Evolutionary conservation across 1,140 invertebrate species (phyloP).

Genomic region (Papilio helenus): DNA sequence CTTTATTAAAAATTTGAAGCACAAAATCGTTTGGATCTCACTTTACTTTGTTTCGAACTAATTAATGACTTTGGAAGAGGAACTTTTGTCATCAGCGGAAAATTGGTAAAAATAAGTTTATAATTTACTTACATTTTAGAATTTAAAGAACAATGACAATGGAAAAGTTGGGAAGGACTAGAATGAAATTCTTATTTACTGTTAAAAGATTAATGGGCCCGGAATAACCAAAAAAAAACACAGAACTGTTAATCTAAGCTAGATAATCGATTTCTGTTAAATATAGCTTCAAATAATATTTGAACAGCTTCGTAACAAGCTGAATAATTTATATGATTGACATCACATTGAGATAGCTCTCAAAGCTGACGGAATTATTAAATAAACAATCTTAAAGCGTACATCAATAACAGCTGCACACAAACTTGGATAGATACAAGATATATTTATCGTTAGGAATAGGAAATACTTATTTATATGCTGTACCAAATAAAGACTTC

Average conservation of each 20-base stretch:
- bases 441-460: slow-evolving; percentile 4
- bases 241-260: not conserved
- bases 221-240: too few species aligned
- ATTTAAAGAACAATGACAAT: not conserved
- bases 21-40: slow-evolving; percentile 9
- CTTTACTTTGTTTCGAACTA: slow-evolving; percentile 31
- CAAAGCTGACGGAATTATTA: slow-evolving; percentile 4
- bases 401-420: slow-evolving; percentile 19
- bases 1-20: slow-evolving; percentile 28
- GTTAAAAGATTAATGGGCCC: too few species aligned
- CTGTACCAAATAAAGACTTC: not conserved
- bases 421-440: slow-evolving; percentile 7
- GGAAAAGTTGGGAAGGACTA: too few species aligned
- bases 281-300: not conserved
- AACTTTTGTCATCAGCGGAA: slow-evolving; percentile 14
- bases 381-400: slow-evolving; percentile 14
- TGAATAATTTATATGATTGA: not conserved
- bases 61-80: slow-evolving; percentile 13
- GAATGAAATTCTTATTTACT: too few species aligned
- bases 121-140: not conserved
- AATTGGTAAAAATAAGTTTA: slow-evolving; percentile 1
- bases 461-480: not conserved
- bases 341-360: slow-evolving; percentile 2
- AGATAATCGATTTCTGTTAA: not conserved
- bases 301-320: slow-evolving; percentile 10